These are phyloP conservation scores for Calliphora vicina DNA, from an alignment of 1,140 invertebrate species.

Conservation along the genomic window DNA sequence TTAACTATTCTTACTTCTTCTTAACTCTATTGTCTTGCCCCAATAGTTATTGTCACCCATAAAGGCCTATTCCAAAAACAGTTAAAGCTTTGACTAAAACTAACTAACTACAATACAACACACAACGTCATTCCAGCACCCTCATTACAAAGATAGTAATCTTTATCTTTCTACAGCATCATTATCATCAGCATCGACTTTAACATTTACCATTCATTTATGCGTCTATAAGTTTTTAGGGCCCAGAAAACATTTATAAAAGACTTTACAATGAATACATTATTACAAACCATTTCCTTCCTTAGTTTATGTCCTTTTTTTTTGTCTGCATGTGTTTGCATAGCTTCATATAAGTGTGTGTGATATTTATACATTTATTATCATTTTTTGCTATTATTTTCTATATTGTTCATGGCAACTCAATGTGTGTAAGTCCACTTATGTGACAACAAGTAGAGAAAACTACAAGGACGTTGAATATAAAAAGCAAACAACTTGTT, in stretches of 20 bases:
- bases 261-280: slow-evolving; percentile 38
- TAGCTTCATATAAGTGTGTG: not conserved
- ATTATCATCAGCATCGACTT: not conserved
- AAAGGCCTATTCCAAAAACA: too few relatives aligned
- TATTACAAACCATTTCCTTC: slow-evolving; percentile 31
- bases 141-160: too few relatives aligned
- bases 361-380: not conserved
- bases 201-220: not conserved
- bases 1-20: too few relatives aligned
- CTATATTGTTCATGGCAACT: not conserved
- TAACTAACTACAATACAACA: too few relatives aligned
- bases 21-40: too few relatives aligned
- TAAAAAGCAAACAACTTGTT: slow-evolving; percentile 1
- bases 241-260: slow-evolving; percentile 2
- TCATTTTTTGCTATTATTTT: not conserved
- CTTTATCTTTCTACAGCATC: not conserved
- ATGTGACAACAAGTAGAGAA: not conserved
- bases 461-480: not conserved
- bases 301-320: slow-evolving; percentile 10
- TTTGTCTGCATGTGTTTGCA: not conserved
- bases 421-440: not conserved
- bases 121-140: too few relatives aligned
- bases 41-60: too few relatives aligned
- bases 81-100: too few relatives aligned
- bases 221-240: not conserved